These are phyloP conservation scores for Tipula unca DNA, from an alignment of 2,888 invertebrate genomes.

Conservation along the genomic window DNA sequence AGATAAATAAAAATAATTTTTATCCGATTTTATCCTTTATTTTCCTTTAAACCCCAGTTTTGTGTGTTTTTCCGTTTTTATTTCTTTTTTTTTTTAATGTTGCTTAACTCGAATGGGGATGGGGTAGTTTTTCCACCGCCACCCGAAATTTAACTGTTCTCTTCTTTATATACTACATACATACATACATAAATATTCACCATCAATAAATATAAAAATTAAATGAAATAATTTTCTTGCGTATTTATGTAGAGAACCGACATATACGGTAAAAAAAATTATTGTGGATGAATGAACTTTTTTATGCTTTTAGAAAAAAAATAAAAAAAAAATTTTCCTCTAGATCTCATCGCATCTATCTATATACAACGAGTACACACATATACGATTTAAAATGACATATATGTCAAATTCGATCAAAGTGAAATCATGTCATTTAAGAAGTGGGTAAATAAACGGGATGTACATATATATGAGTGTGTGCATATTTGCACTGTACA, in stretches of 20 bases:
- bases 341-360: neutral
- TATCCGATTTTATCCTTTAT: slow-evolving; percentile 2
- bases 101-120: neutral
- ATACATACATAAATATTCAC: neutral
- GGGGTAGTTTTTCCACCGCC: neutral
- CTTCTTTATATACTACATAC: no score
- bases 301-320: neutral
- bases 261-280: neutral
- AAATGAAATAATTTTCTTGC: slow-evolving; percentile 14
- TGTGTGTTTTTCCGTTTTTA: neutral
- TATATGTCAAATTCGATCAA: slow-evolving; percentile 14
- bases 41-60: neutral
- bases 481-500: neutral
- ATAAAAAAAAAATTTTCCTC: neutral
- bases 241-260: neutral
- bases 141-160: neutral
- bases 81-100: neutral
- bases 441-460: neutral
- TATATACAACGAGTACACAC: neutral
- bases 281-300: neutral
- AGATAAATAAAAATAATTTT: slow-evolving; percentile 3
- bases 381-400: neutral
- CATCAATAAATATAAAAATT: neutral
- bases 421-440: neutral
- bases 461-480: no score